These are phyloP conservation scores for Hemistola chrysoprasaria DNA, from an alignment of 2,888 invertebrate species.

Conservation along the genomic window DNA sequence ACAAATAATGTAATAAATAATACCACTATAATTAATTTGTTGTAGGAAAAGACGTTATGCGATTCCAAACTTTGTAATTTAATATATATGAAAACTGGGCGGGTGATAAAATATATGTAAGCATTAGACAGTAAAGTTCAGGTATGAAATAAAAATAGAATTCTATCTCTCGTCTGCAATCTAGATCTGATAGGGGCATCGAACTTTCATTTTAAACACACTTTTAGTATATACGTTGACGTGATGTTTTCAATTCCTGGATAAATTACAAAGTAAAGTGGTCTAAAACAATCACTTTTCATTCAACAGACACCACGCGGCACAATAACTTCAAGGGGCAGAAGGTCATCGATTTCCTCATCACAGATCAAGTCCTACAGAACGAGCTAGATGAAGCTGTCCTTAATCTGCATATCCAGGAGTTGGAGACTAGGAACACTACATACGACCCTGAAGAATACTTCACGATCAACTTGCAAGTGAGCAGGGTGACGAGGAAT, in stretches of 20 bases:
- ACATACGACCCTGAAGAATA: slow-evolving; percentile 58
- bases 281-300: background rate
- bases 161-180: slow-evolving; percentile 3
- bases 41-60: too few species aligned
- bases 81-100: too few species aligned
- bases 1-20: too few species aligned
- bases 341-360: slow-evolving; percentile 87
- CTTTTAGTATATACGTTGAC: too few species aligned
- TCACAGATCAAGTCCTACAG: slow-evolving; percentile 86
- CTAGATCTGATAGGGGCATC: slow-evolving; percentile 25
- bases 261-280: background rate
- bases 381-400: slow-evolving; percentile 87
- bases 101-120: too few species aligned
- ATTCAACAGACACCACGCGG: slow-evolving; percentile 83
- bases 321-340: slow-evolving; percentile 86
- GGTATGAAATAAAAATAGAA: slow-evolving; percentile 14
- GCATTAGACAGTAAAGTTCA: slow-evolving; percentile 1
- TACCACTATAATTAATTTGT: too few species aligned
- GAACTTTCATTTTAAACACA: slow-evolving; percentile 14
- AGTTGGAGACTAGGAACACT: slow-evolving; percentile 59
- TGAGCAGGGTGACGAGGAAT: slow-evolving; percentile 67
- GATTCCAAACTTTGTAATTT: too few species aligned
- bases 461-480: slow-evolving; percentile 63
- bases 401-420: slow-evolving; percentile 86
- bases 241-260: background rate